Conservation (phyloP, 2,113 vertebrate genomes). For the Holacanthus passer region DNA sequence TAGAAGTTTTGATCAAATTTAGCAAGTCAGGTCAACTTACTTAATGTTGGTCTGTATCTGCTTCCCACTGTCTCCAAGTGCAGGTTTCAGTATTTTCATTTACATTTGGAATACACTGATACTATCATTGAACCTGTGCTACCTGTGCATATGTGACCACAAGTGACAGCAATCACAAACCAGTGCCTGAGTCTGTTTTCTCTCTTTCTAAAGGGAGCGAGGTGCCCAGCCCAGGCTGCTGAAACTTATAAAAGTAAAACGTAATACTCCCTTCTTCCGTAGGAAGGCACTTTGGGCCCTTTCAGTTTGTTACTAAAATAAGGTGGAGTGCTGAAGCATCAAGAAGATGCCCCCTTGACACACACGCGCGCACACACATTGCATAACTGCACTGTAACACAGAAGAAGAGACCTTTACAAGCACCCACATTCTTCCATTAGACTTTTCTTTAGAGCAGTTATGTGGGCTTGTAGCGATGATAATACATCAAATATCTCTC, state of each 20-base stretch:
- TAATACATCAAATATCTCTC: conserved; percentile 1
- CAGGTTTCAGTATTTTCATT: not conserved
- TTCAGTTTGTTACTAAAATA: conserved; percentile 15
- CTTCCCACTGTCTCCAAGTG: not conserved
- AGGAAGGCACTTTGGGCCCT: conserved; percentile 2
- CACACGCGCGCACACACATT: conserved; percentile 31
- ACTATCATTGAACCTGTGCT: not conserved
- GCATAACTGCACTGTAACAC: conserved; percentile 41
- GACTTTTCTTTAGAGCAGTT: conserved; percentile 16
- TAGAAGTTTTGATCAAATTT: not conserved
- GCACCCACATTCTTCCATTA: conserved; percentile 45
- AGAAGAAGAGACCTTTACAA: conserved; percentile 29
- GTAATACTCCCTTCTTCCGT: not conserved
- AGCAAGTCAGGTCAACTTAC: too few relatives aligned
- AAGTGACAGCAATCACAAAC: not conserved
- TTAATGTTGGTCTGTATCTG: too few relatives aligned
- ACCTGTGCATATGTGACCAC: not conserved
- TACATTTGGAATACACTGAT: not conserved
- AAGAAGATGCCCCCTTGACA: conserved; percentile 37
- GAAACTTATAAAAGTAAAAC: not conserved
- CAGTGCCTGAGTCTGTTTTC: not conserved
- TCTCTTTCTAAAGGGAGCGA: not conserved
- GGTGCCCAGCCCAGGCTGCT: too few relatives aligned
- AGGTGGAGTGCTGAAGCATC: conserved; percentile 14
- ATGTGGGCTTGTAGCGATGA: conserved; percentile 20